Conservation (phyloP, 2,797 vertebrate genomes). For the Intellagama lesueurii region DNA sequence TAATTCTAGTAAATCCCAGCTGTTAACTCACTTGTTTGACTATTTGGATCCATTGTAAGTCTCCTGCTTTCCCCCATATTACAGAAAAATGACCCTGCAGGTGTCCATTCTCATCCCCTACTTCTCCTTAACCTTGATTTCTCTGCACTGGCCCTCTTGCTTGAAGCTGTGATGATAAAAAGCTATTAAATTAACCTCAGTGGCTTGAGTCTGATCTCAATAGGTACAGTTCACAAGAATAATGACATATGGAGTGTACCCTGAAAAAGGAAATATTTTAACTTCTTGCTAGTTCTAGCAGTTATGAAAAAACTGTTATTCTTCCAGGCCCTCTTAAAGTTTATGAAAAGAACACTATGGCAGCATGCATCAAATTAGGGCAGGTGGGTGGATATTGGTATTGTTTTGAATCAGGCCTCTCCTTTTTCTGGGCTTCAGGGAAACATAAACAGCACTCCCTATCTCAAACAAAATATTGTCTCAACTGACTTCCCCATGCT, state of each 20-base stretch:
- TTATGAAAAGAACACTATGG: too few species aligned
- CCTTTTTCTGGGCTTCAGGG: background rate
- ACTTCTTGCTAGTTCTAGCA: background rate
- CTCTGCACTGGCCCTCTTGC: too few species aligned
- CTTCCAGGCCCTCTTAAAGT: background rate
- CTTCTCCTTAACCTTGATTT: background rate
- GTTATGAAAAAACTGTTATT: background rate
- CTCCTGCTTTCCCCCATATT: background rate
- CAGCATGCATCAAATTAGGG: too few species aligned
- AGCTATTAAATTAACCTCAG: too few species aligned
- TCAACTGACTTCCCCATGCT: too few species aligned
- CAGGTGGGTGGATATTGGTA: too few species aligned
- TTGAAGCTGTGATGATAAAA: background rate
- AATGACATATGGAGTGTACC: too few species aligned
- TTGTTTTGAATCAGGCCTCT: background rate
- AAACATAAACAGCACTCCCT: background rate
- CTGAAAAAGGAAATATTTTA: background rate
- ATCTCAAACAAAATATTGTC: background rate
- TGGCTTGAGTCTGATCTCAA: background rate
- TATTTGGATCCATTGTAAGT: background rate
- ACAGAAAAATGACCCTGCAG: background rate
- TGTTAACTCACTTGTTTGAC: background rate
- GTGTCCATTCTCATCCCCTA: background rate
- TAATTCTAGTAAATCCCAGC: background rate
- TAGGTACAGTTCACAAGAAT: too few species aligned